A percentile compares a stretch with the other conserved stretches of the same genome.
Conservation (phyloP, 2,113 vertebrate genomes). For the Hemichromis elongatus region DNA sequence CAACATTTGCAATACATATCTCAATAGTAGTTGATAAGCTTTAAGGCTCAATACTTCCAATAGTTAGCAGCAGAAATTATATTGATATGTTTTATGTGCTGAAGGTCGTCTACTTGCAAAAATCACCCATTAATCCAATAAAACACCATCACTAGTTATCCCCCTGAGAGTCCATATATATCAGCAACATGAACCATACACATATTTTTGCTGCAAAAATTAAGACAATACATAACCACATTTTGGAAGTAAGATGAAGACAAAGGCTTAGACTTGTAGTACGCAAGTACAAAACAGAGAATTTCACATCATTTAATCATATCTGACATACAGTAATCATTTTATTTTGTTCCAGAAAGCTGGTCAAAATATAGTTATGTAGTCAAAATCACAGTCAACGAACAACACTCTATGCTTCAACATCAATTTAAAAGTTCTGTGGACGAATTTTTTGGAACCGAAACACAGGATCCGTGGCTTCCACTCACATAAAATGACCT, state of each 20-base stretch:
- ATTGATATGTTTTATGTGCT: neutral
- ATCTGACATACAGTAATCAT: slow-evolving; percentile 26
- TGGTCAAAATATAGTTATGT: slow-evolving; percentile 67
- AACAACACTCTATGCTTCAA: slow-evolving; percentile 9
- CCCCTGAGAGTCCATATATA: neutral
- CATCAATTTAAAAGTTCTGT: neutral
- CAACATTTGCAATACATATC: neutral
- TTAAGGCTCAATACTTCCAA: neutral
- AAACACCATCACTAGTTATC: neutral
- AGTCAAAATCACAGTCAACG: slow-evolving; percentile 33
- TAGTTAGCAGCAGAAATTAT: neutral
- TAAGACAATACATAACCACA: neutral
- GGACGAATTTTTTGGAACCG: neutral
- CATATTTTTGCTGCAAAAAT: neutral
- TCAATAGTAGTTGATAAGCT: neutral
- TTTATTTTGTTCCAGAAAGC: slow-evolving; percentile 50
- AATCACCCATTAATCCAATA: neutral
- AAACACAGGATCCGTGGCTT: neutral
- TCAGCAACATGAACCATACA: neutral
- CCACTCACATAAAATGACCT: neutral
- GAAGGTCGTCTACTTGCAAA: neutral
- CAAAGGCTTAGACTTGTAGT: neutral
- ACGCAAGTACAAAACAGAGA: neutral
- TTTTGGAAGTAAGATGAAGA: neutral
- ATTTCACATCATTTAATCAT: neutral